phyloP scores from a whole-genome alignment of 2,797 vertebrate species.

The Diglossa cyanea region DNA sequence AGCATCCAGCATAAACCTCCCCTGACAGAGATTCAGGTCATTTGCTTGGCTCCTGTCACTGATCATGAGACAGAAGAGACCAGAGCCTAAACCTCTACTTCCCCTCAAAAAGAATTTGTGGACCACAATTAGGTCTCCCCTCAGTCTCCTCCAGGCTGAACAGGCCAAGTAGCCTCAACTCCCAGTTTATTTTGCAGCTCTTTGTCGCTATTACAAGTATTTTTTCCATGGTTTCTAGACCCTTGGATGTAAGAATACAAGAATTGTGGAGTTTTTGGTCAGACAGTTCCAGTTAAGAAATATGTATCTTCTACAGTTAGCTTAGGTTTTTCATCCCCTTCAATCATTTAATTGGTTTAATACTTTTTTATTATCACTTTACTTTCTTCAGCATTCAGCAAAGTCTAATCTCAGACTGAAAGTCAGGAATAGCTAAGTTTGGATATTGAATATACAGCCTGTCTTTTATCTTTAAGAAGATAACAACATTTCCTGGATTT shows the following conservation, averaged over 20 bases:
- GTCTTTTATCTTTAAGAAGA: background rate
- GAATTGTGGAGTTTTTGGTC: background rate
- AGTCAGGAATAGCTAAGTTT: background rate
- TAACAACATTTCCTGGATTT: fast-evolving
- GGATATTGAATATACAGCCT: background rate
- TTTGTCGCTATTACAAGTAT: background rate
- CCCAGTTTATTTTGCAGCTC: background rate
- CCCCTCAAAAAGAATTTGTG: background rate
- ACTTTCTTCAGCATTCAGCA: background rate
- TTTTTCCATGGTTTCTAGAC: background rate
- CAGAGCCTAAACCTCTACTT: background rate
- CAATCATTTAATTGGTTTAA: background rate
- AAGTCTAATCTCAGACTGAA: background rate
- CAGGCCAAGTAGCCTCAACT: background rate
- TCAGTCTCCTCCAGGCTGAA: background rate
- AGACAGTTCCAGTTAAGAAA: background rate
- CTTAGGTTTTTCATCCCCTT: background rate
- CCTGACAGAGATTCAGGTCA: background rate
- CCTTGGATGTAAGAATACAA: background rate
- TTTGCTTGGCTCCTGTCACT: fast-evolving
- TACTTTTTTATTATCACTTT: background rate
- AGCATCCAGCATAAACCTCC: background rate
- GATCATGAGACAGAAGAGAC: background rate
- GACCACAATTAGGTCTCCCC: too few species aligned
- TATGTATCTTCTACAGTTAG: background rate